Base-by-base conservation (phyloP, 2,797 vertebrate genomes). In the Cetoscarus ocellatus region DNA sequence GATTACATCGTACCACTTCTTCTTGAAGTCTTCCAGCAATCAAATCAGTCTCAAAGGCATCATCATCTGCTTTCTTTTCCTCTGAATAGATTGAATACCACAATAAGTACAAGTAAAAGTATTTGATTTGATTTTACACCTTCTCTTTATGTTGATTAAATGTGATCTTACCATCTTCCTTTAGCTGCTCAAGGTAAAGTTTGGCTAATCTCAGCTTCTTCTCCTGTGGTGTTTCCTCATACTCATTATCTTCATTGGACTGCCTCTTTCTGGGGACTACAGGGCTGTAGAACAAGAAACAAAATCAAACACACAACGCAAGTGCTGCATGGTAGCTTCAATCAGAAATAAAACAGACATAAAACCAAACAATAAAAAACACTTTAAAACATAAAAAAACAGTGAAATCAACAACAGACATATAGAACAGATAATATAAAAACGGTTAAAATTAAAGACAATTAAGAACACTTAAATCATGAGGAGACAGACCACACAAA, bases 201-300 rank as follows among this genome's bases (percentile, higher is more conserved):
- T 98, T 98, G 7, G 97, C 96, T 67, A 98, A 86, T 73, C 97
- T 92, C 13, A 98, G 93, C 80, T 98, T 98, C 92, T 98, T 98
- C 84, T 98, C 97, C 83, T 98, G 97, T 0, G 95, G 93, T 0
- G 97, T 98, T 80, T 98, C 97, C 0, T 96, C 96, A 64, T 95
- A 93, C 35, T 96, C 95, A 9, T 88, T 80, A 0, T 94, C 93
- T 5, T 92, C 93, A 0, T 89, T 88, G 8, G 80, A 63, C 40
- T 86, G 89, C 38, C 82, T 94, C 52, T 90, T 94, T 84, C 85
- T 90, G 38, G 65, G n/a, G 5, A 52, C 75, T 8, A 19, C 6
- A 39, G 88, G 82, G 73, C 92, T 92, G 79, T 5, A 15, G 1
- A 66, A 27, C 9, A 62, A 15, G 0, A 54, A 55, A 35, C 15